phyloP scores from a whole-genome alignment of 2,797 vertebrate genomes.

The Scomberomorus guttatus region DNA sequence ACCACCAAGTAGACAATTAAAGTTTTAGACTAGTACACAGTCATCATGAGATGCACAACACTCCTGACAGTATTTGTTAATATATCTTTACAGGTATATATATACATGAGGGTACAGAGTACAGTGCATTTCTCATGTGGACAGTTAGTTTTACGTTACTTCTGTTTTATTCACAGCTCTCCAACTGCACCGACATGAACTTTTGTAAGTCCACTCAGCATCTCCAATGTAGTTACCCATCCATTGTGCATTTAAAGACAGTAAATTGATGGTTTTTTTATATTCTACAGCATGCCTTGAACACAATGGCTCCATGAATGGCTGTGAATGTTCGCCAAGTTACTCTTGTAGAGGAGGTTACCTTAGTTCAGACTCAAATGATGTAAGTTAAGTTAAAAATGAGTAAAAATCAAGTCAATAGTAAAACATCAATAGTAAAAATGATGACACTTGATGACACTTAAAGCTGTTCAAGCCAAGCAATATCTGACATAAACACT shows the following conservation, averaged over 20 bases:
- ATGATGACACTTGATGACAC: too few species aligned
- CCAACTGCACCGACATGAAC: slow-evolving; percentile 40
- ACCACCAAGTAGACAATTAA: not conserved
- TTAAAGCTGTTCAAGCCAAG: too few species aligned
- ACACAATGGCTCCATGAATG: slow-evolving; percentile 32
- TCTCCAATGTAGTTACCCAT: not conserved
- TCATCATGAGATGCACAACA: not conserved
- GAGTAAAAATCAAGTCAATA: not conserved
- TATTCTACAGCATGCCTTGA: slow-evolving; percentile 49
- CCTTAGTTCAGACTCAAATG: slow-evolving; percentile 81
- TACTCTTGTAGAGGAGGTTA: slow-evolving; percentile 79
- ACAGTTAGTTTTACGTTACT: not conserved
- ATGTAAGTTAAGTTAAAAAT: slow-evolving; percentile 80
- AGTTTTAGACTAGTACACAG: not conserved
- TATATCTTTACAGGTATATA: not conserved
- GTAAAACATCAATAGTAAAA: not conserved
- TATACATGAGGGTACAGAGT: not conserved
- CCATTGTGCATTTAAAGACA: slow-evolving; percentile 1
- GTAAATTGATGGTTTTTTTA: not conserved
- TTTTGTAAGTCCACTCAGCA: slow-evolving; percentile 67
- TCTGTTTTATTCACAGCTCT: slow-evolving; percentile 66
- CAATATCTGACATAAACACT: not conserved
- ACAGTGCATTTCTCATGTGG: not conserved
- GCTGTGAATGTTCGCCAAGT: slow-evolving; percentile 75
- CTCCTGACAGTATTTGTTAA: not conserved